phyloP scores from a whole-genome alignment of 2,113 vertebrate species.

The Gavia stellata region DNA sequence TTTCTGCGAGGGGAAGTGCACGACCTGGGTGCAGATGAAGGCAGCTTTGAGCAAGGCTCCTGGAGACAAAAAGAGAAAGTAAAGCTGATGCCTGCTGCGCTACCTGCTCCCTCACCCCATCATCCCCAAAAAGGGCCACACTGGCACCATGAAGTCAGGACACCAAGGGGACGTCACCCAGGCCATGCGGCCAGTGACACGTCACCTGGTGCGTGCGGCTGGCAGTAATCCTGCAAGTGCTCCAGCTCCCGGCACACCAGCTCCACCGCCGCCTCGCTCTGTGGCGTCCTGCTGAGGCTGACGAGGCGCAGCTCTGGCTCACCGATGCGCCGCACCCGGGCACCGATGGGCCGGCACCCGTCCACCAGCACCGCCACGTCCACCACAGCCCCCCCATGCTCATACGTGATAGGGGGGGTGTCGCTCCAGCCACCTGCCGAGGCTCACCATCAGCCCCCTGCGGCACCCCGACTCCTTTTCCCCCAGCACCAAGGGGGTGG shows the following conservation, averaged over 20 bases:
- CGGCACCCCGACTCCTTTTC: rapidly evolving
- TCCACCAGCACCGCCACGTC: slow-evolving; percentile 86
- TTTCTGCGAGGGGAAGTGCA: slow-evolving; percentile 71
- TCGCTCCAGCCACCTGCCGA: slow-evolving; percentile 90
- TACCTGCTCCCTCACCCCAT: neutral
- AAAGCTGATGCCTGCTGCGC: neutral
- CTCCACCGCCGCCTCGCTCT: slow-evolving; percentile 49
- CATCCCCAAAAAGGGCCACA: neutral
- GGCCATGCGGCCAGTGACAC: rapidly evolving
- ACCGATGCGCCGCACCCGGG: slow-evolving; percentile 76
- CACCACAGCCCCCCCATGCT: slow-evolving; percentile 88
- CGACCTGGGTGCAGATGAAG: slow-evolving; percentile 84
- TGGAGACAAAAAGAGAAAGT: slow-evolving; percentile 23
- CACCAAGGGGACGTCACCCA: rapidly evolving
- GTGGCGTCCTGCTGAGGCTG: slow-evolving; percentile 55
- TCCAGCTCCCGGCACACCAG: slow-evolving; percentile 76
- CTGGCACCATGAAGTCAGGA: neutral
- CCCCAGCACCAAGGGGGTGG: neutral
- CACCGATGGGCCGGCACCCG: slow-evolving; percentile 82
- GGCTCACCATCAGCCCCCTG: neutral
- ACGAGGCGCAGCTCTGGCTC: slow-evolving; percentile 78
- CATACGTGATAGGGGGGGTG: slow-evolving; percentile 92
- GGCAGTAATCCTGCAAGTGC: slow-evolving; percentile 85
- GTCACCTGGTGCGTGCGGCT: slow-evolving; percentile 90
- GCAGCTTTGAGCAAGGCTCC: slow-evolving; percentile 92